Conservation (phyloP, 1,140 invertebrate species). For the Tetramorium parvispinum region DNA sequence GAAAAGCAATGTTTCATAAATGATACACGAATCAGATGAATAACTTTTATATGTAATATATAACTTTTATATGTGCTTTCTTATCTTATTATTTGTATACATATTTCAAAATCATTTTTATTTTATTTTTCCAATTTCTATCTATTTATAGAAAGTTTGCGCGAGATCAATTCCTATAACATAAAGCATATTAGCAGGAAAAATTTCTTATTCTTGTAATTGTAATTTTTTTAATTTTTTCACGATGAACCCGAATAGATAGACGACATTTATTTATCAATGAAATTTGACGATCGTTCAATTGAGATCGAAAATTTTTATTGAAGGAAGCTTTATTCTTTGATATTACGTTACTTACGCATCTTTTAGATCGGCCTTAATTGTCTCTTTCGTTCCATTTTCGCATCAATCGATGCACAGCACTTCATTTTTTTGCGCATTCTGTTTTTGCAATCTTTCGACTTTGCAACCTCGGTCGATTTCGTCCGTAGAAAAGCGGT, state of each 20-base stretch:
- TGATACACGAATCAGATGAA: neutral
- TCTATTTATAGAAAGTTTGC: slow-evolving; percentile 49
- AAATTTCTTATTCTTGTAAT: neutral
- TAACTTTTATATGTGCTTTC: neutral
- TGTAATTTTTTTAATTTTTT: neutral
- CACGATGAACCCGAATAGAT: neutral
- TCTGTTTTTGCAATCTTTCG: neutral
- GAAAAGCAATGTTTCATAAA: neutral
- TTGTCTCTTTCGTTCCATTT: slow-evolving; percentile 37
- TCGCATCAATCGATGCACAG: neutral
- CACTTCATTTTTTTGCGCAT: neutral
- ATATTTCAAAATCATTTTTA: neutral
- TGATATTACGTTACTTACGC: slow-evolving; percentile 55
- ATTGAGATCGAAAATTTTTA: slow-evolving; percentile 12
- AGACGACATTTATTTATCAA: neutral
- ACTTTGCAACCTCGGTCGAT: slow-evolving; percentile 21
- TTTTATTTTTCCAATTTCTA: slow-evolving; percentile 6
- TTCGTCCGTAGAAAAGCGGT: slow-evolving; percentile 25
- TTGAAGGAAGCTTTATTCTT: slow-evolving; percentile 46
- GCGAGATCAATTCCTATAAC: slow-evolving; percentile 50
- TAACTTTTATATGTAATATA: neutral
- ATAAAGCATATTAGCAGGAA: neutral
- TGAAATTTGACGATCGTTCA: neutral
- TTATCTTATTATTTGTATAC: neutral
- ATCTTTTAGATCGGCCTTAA: slow-evolving; percentile 68